phyloP scores from a whole-genome alignment of 2,113 vertebrate species.

The Prolemur simus region DNA sequence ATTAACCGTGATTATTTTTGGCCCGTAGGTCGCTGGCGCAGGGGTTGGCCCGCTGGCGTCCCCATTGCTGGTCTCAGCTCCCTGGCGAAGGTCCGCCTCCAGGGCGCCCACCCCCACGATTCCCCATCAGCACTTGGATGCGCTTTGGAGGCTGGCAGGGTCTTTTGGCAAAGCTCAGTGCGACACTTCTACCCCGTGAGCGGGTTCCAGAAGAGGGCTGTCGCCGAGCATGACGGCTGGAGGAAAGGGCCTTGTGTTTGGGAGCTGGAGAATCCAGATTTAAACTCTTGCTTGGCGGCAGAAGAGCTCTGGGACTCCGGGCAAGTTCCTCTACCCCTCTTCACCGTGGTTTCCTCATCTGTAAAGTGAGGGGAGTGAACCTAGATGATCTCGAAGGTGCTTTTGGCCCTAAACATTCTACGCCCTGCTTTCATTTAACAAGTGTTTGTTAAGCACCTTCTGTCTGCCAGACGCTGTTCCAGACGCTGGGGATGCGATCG shows the following conservation, averaged over 20 bases:
- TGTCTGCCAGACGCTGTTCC: neutral
- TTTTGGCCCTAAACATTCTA: neutral
- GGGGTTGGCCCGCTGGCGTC: fast-evolving
- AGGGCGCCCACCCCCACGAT: too few species aligned
- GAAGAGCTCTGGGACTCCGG: neutral
- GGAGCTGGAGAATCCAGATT: neutral
- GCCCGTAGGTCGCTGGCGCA: too few species aligned
- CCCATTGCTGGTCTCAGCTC: neutral
- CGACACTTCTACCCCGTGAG: neutral
- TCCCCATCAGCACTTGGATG: neutral
- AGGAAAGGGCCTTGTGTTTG: too few species aligned
- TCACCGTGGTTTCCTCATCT: neutral
- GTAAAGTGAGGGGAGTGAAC: neutral
- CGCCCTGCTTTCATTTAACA: neutral
- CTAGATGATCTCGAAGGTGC: neutral
- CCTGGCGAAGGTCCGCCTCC: neutral
- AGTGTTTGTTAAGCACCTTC: neutral
- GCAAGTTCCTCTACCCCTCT: neutral
- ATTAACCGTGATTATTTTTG: neutral
- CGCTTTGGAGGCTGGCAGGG: neutral
- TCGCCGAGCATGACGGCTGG: neutral
- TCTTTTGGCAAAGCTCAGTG: neutral
- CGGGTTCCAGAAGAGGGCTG: too few species aligned
- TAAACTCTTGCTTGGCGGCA: neutral
- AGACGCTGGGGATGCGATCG: neutral